Evolutionary conservation across 2,797 vertebrate species (phyloP).

Genomic region (Squalus acanthias): DNA sequence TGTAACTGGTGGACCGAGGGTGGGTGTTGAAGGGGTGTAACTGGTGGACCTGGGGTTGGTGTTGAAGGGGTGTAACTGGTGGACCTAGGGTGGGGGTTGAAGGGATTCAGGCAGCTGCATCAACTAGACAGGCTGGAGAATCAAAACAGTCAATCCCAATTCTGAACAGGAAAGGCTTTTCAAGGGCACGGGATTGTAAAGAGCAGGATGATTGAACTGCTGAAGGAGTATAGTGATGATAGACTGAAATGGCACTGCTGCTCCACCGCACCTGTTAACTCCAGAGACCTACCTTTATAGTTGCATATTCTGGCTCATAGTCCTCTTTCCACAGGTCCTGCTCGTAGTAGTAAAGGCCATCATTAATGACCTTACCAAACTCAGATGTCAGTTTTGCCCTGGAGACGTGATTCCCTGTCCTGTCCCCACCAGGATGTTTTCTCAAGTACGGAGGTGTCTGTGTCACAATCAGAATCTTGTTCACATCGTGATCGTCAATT

Average conservation of each 20-base stretch:
- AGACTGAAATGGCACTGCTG: not conserved
- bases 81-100: not conserved
- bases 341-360: slow-evolving; percentile 97
- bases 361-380: slow-evolving; percentile 90
- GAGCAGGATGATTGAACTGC: not conserved
- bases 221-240: not conserved
- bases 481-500: slow-evolving; percentile 89
- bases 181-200: not conserved
- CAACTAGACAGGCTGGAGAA: not conserved
- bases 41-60: not conserved
- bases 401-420: slow-evolving; percentile 88
- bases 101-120: not conserved
- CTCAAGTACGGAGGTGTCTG: slow-evolving; percentile 94
- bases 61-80: not conserved
- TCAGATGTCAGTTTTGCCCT: slow-evolving; percentile 87
- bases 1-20: not conserved
- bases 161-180: not conserved
- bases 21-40: not conserved
- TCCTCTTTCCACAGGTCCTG: slow-evolving; percentile 94
- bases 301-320: slow-evolving; percentile 91
- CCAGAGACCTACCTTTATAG: slow-evolving; percentile 80
- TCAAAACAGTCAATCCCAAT: not conserved
- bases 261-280: not conserved
- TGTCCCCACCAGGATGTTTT: slow-evolving; percentile 90
- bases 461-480: slow-evolving; percentile 97